Base-by-base conservation (phyloP, 2,888 invertebrate species). In the Margaritifera margaritifera region DNA sequence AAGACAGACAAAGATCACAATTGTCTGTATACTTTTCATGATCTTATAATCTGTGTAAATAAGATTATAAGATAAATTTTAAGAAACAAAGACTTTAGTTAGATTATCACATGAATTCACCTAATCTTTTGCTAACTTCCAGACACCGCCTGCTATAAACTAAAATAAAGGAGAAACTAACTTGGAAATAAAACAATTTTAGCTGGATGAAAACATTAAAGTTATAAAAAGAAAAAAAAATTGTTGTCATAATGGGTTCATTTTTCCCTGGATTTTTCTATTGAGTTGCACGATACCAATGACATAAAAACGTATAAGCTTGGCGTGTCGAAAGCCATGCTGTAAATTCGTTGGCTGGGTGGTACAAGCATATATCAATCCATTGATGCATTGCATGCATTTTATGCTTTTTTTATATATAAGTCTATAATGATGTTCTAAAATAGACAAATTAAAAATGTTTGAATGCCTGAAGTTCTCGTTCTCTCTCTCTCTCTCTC, bases 321-420 rank as follows among this genome's bases (percentile, higher is more conserved):
- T 31, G 51, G 68, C 71, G 18, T 62, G 58, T 2, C 54, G 55
- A 50, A 56, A 54, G 19, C 68, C 27, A n/a, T 31, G 22, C 5
- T 68, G 52, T n/a, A 18, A 53, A 24, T 64, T 58, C 18, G 27
- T 58, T n/a, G n/a, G n/a, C n/a, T n/a, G n/a, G n/a, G n/a, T n/a
- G n/a, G n/a, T n/a, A n/a, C n/a, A n/a, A n/a, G n/a, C n/a, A n/a
- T n/a, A n/a, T n/a, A n/a, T n/a, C n/a, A n/a, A n/a, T 52, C 62
- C 52, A 58, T 66, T 63, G 25, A 65, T 42, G 53, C 64, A 59
- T 20, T 65, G 22, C 54, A 68, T 71, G 62, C 42, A 60, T 53
- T 42, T 18, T 51, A 8, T 15, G 22, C 25, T 50, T 24, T 18
- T 51, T 50, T 15, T 15, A n/a, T 51, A 15, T 5, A 20, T 20